Evolutionary conservation across 2,797 vertebrate genomes (phyloP), one percentile per base, ranked within the genome.

Genomic region (Erpetoichthys calabaricus): DNA sequence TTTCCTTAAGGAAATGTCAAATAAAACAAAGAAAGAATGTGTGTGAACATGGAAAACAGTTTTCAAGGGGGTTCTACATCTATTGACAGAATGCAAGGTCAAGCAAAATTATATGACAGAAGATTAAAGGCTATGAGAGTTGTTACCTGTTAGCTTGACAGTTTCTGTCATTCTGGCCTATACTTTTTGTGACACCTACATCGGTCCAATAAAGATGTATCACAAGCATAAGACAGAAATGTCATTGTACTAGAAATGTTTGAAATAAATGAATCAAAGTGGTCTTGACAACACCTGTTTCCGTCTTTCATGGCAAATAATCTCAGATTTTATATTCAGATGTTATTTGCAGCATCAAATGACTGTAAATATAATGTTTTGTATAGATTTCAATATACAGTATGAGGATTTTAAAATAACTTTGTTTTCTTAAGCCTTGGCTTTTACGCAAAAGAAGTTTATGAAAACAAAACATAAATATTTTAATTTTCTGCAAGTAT

Each of bases 101-200:
- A 44, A 5, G 47, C n/a, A 7, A 25, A 53, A 45, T 41, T 9
- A 7, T 25, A 10, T 10, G 45, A 3, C n/a, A n/a, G 44, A 57
- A 46, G 10, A 8, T 6, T 6, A n/a, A 44, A 44, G n/a, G 42
- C 3, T 49, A 3, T 4, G 47, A 49, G 47, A n/a, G 7, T 49
- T 59, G 45, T 59, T n/a, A 59, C 50, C 51, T 58, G 57, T 9
- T 44, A 49, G n/a, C 47, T 49, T 49, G 4, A 47, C 45, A 50
- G 53, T 8, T 54, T 54, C 53, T 54, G 10, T 54, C 41, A 42
- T 8, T 25, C 9, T 41, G 53, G 10, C 44, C 7, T n/a, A 49
- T 49, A 1, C 47, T 7, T 49, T 49, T 49, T 49, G 47, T 3
- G 47, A 49, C 47, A 49, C 47, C 47, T n/a, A 49, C 7, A n/a